Percentiles rank a stretch among this genome's conserved stretches.
phyloP scores from a whole-genome alignment of 2,797 vertebrate genomes.

The Hoplostethus atlanticus region DNA sequence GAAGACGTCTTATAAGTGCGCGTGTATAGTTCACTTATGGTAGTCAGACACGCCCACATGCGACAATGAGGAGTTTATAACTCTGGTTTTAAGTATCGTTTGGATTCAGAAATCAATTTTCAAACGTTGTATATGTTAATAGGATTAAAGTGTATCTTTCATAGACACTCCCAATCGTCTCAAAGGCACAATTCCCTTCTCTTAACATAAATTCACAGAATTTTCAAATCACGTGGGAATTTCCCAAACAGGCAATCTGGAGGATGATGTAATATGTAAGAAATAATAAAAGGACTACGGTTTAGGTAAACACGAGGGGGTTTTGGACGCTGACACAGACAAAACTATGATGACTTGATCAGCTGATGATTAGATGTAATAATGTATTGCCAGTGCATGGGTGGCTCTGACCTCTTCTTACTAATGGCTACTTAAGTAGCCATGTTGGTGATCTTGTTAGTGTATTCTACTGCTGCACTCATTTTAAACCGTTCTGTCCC shows the following conservation, averaged over 20 bases:
- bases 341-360: background rate
- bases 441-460: no score
- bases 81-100: background rate
- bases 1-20: background rate
- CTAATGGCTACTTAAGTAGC: no score
- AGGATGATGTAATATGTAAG: background rate
- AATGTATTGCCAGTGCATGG: no score
- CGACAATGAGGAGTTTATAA: background rate
- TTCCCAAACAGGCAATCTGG: constrained; percentile 18
- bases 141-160: background rate
- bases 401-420: no score
- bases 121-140: background rate
- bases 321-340: no score
- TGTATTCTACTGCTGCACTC: no score
- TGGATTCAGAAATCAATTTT: background rate
- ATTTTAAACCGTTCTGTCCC: no score
- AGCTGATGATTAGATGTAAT: no score
- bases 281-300: background rate
- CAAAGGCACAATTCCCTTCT: no score
- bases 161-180: background rate
- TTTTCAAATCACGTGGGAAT: constrained; percentile 45
- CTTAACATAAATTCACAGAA: background rate
- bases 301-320: no score
- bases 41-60: background rate
- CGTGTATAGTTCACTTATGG: background rate